Evolutionary conservation across 2,113 vertebrate species (phyloP), one percentile per base, ranked within the genome.

Genomic region (Salvelinus namaycush): DNA sequence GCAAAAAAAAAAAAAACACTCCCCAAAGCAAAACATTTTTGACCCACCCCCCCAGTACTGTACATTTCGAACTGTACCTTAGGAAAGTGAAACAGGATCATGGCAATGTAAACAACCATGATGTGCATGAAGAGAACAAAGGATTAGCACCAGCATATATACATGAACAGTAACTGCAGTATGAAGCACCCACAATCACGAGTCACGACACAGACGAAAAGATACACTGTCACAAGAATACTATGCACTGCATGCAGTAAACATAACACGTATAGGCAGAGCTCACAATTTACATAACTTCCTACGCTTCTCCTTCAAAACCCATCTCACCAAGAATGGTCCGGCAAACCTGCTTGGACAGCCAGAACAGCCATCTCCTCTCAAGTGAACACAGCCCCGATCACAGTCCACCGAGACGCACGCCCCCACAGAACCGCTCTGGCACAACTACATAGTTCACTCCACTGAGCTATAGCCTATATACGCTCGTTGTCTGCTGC

Each of bases 301-400:
- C 14, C 26, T 72, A 27, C 29, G 22, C 64, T 49, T n/a, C 62
- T 78, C 22, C 59, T 39, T 11, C 29, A 62, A 27, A 39, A 49
- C 72, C 59, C 59, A 75, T 34, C 84, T 85, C 83, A 83, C 89
- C 88, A 87, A 89, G 87, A 87, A 90, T 88, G 86, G 87, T 88
- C 77, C 81, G 78, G 84, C 60, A 79, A 84, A 81, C 78, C 80
- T 76, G 74, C 81, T 86, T 68, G 31, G 65, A 18, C 65, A 31
- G 65, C 13, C 51, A 54, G 29, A 62, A 62, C 59, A 62, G 59
- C n/a, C 59, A 24, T 24, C 59, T 62, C 59, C 16, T 60, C 57
- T 62, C 59, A 16, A 3, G 51, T 54, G 14, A 54, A 54, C 51
- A 54, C 13, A 54, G 0, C 16, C 59, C 59, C 59, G 59, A 22